Conservation (phyloP, 1,140 invertebrate genomes). For the Pseudomyrmex pallidus region DNA sequence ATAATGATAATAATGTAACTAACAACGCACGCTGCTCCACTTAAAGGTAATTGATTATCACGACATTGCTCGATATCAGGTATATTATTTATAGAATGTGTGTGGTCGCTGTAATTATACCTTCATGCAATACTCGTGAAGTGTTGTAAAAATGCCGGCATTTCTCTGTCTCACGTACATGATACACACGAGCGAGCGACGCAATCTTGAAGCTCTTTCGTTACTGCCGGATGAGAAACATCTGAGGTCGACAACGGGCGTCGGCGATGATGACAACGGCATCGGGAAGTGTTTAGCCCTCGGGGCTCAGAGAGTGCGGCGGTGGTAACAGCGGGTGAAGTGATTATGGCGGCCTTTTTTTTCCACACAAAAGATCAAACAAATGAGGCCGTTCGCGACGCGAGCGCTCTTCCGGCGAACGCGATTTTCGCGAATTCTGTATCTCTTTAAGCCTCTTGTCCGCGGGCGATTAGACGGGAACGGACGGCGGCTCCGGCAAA, state of each 20-base stretch:
- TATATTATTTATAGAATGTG: no score
- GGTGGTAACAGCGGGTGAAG: not conserved
- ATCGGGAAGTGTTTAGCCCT: constrained; percentile 42
- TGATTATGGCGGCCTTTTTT: constrained; percentile 64
- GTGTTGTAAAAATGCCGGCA: not conserved
- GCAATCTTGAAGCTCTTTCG: constrained; percentile 36
- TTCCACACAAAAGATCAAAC: constrained; percentile 53
- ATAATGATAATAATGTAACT: not conserved
- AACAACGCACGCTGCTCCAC: not conserved
- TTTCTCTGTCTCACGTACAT: not conserved
- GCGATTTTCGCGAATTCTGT: constrained; percentile 57
- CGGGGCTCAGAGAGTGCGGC: not conserved
- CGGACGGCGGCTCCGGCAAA: constrained; percentile 8
- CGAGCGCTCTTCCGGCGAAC: constrained; percentile 46
- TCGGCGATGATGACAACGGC: constrained; percentile 34
- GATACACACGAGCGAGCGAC: not conserved
- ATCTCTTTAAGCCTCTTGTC: constrained; percentile 56
- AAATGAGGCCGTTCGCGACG: constrained; percentile 42
- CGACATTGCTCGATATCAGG: not conserved
- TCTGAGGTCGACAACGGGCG: constrained; percentile 11
- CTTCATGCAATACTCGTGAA: not conserved
- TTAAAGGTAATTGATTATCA: not conserved
- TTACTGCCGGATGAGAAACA: constrained; percentile 32
- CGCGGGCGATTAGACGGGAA: constrained; percentile 26
- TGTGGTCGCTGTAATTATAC: no score